Percentiles rank a stretch among this genome's conserved stretches.
These are phyloP conservation scores for Bryconaethiops microstoma DNA, from an alignment of 2,797 vertebrate genomes.

Conservation along the genomic window DNA sequence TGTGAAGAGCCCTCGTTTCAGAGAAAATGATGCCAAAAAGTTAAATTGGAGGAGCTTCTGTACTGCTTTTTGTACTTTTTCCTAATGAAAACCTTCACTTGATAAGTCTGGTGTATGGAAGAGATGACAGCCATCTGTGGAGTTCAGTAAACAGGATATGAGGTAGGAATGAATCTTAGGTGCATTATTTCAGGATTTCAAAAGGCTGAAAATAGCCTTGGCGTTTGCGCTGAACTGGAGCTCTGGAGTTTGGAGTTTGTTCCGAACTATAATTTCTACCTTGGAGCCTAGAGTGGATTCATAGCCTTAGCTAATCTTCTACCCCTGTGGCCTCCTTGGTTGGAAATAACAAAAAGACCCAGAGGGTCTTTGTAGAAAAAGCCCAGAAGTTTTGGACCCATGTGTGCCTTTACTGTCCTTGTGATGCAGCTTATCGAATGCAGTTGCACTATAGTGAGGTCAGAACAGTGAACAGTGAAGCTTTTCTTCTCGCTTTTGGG, in stretches of 20 bases:
- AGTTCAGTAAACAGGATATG: conserved; percentile 71
- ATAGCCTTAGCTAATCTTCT: conserved; percentile 10
- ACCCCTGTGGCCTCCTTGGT: background rate
- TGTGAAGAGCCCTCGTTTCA: no score
- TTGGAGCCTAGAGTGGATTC: conserved; percentile 36
- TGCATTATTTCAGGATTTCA: conserved; percentile 67
- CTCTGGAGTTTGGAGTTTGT: no score
- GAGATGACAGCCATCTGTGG: conserved; percentile 66
- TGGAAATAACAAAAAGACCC: background rate
- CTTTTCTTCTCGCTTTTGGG: conserved; percentile 34
- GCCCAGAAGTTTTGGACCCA: background rate
- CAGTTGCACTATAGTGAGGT: conserved; percentile 39
- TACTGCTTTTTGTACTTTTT: background rate
- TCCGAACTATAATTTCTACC: conserved; percentile 19
- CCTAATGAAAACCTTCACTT: background rate
- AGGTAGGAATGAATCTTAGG: conserved; percentile 68
- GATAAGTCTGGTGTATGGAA: background rate
- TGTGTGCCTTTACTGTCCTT: background rate
- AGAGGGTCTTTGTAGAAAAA: background rate
- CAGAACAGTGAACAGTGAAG: conserved; percentile 26
- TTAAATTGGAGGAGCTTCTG: background rate
- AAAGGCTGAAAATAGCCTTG: conserved; percentile 54
- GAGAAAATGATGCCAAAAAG: no score
- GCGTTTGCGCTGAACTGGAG: background rate
- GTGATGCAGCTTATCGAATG: conserved; percentile 44